Evolutionary conservation across 2,113 vertebrate genomes (phyloP).

Genomic region (Centropus bengalensis): DNA sequence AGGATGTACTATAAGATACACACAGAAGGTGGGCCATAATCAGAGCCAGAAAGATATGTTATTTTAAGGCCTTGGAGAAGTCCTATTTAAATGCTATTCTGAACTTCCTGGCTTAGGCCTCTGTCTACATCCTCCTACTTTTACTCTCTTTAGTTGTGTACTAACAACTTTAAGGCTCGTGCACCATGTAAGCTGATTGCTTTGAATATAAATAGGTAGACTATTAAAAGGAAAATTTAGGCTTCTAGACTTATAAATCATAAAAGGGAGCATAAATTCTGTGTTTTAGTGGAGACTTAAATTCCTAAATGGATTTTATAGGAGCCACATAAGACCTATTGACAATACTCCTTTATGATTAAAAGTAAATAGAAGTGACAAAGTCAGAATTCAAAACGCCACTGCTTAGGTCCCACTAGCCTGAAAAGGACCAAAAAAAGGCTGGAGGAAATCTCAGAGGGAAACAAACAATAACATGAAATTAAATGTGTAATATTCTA

Average conservation of each 20-base stretch:
- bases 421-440: constrained; percentile 26
- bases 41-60: not conserved
- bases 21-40: not conserved
- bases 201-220: constrained; percentile 57
- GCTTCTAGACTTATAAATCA: constrained; percentile 67
- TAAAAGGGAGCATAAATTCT: constrained; percentile 65
- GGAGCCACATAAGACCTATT: constrained; percentile 70
- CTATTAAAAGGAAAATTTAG: constrained; percentile 63
- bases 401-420: constrained; percentile 32
- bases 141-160: constrained; percentile 44
- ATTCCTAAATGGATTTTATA: constrained; percentile 74
- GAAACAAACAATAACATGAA: constrained; percentile 63
- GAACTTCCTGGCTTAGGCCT: constrained; percentile 2
- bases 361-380: constrained; percentile 73
- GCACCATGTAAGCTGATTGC: constrained; percentile 41
- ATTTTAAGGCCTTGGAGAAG: constrained; percentile 13
- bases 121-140: constrained; percentile 12
- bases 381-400: constrained; percentile 67
- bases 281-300: constrained; percentile 69
- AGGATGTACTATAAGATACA: not conserved
- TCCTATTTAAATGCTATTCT: constrained; percentile 38
- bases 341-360: constrained; percentile 69
- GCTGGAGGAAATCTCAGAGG: constrained; percentile 45
- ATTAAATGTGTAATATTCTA: constrained; percentile 75
- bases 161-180: constrained; percentile 51